A percentile compares a stretch with the other conserved stretches of the same genome.
These are phyloP conservation scores for Paramuricea clavata DNA, from an alignment of 92 coral and sea anemone genomes.

Conservation along the genomic window DNA sequence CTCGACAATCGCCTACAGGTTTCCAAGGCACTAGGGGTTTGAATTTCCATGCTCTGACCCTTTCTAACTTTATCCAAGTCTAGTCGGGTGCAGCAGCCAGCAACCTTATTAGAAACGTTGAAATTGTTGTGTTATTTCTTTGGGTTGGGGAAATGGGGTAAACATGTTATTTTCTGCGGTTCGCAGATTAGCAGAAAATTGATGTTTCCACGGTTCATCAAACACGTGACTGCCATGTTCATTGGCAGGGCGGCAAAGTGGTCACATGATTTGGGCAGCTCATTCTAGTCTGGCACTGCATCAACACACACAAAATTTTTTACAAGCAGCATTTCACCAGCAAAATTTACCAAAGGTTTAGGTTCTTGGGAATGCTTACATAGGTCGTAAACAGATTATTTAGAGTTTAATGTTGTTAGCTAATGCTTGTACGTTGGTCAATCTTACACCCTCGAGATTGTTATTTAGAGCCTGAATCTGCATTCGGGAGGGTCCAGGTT, in stretches of 20 bases:
- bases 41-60: too few species aligned
- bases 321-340: background rate
- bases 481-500: conserved; percentile 60
- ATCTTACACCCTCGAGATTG: conserved; percentile 45
- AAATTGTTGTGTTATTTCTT: conserved; percentile 15
- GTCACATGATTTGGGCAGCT: background rate
- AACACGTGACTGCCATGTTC: conserved; percentile 26
- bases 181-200: conserved; percentile 24
- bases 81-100: too few species aligned
- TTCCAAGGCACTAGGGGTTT: too few species aligned
- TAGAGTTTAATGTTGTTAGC: background rate
- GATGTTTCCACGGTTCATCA: conserved; percentile 32
- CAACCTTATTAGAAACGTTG: conserved; percentile 38
- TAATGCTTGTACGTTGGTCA: background rate
- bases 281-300: conserved; percentile 47
- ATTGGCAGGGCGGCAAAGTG: conserved; percentile 8
- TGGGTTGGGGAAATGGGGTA: conserved; percentile 35
- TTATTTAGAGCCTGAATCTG: conserved; percentile 42
- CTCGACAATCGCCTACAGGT: too few species aligned
- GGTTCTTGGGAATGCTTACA: too few species aligned
- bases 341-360: background rate
- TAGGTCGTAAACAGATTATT: background rate
- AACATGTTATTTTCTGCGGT: conserved; percentile 30
- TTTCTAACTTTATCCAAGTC: too few species aligned
- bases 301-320: background rate